Evolutionary conservation across 2,113 vertebrate species (phyloP).

Genomic region (Melanostigma gelatinosum): DNA sequence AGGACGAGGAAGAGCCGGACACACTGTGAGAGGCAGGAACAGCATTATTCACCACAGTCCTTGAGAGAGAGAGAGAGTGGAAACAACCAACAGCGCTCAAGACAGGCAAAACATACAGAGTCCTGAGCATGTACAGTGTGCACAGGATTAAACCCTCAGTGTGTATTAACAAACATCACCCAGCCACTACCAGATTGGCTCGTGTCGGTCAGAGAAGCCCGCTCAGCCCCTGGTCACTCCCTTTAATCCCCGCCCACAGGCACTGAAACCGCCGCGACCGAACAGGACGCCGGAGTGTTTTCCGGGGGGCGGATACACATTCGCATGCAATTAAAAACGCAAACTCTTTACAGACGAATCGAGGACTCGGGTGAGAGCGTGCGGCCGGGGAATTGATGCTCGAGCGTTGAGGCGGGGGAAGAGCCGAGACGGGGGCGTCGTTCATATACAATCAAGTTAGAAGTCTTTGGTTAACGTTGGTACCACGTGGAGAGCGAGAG

Average conservation of each 20-base stretch:
- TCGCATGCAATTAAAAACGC: constrained; percentile 49
- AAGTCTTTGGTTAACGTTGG: constrained; percentile 87
- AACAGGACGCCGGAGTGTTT: constrained; percentile 6
- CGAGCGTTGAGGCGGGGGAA: constrained; percentile 66
- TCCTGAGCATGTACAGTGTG: constrained; percentile 89
- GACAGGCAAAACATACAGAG: constrained; percentile 67
- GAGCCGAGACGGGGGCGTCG: constrained; percentile 56
- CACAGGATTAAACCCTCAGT: constrained; percentile 88
- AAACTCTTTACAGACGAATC: constrained; percentile 30
- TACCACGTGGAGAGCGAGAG: constrained; percentile 74
- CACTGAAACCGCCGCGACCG: constrained; percentile 67
- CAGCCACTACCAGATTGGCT: constrained; percentile 84
- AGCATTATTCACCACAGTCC: constrained; percentile 54
- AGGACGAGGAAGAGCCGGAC: constrained; percentile 50
- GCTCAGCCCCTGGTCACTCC: constrained; percentile 64
- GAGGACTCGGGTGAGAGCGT: constrained; percentile 34
- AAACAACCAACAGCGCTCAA: constrained; percentile 67
- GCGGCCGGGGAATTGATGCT: constrained; percentile 58
- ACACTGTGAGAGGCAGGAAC: constrained; percentile 53
- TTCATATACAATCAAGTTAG: constrained; percentile 85
- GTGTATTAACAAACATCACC: constrained; percentile 89
- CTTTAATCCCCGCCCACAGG: constrained; percentile 76
- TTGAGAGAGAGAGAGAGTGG: constrained; percentile 15
- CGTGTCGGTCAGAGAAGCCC: constrained; percentile 88
- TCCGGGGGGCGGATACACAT: constrained; percentile 35